Base-by-base conservation (phyloP, 2,888 invertebrate species). In the Pomacea canaliculata region DNA sequence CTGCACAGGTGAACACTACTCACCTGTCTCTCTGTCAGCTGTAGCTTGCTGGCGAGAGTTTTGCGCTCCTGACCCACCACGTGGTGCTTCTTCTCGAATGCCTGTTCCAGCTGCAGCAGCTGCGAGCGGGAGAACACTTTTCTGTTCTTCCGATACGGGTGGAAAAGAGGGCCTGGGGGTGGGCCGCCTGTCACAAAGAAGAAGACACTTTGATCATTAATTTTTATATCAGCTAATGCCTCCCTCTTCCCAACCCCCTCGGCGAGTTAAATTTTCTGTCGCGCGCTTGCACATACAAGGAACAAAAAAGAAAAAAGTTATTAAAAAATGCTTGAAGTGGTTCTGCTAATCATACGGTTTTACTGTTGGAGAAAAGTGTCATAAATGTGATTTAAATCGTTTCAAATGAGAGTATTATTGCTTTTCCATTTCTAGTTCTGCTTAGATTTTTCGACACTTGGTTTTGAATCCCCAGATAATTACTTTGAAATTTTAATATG, bases 21-120 rank as follows among this genome's bases (percentile, higher is more conserved):
- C 92, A 98, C 98, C 96, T 98, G 98, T 80, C 98, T 98, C 93
- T 98, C 98, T 78, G 98, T 97, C 85, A 98, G 93, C 90, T 96
- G 96, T 78, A 99, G 93, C 78, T 95, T 95, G 89, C 97, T 96
- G 12, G 99, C 99, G 85, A 99, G 93, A 91, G 98, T 97, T 91
- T 99, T 99, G 88, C 99, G 93, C 91, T 99, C 99, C 56, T 97
- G 97, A 0, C 99, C 99, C 49, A 99, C 99, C 70, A 99, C 99
- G 92, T 99, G 99, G 91, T 99, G 99, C 92, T 99, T 99, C 92
- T 97, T 97, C 92, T 99, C 98, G 92, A 99, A 99, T 76, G 98
- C 98, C 91, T 98, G 97, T 91, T 99, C 99, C 91, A 99, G 92
- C 92, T 98, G 97, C 81, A 99, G 93, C 83, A 99, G 93, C 91